Base-by-base conservation (phyloP, 2,113 vertebrate species). In the Chiloscyllium plagiosum region DNA sequence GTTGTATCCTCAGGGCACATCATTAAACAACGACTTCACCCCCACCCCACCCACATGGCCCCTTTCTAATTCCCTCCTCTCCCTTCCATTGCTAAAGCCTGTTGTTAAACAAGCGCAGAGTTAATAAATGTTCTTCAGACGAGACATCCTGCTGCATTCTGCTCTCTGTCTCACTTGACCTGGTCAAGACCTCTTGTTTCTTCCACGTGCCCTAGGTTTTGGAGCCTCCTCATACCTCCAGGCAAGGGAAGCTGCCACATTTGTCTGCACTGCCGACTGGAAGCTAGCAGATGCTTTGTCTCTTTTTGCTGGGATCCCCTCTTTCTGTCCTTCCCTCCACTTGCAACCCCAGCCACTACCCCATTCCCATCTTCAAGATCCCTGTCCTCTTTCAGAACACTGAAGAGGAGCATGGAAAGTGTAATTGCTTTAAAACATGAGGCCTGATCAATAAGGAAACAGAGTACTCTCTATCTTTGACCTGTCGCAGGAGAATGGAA, bases 141-240 rank as follows among this genome's bases (percentile, higher is more conserved):
- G 20, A 70, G 92, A 26, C 66, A 50, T 29, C 93, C 93, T 94
- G 66, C 93, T 70, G 93, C 8, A 37, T 72, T 29, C 93, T 94
- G 93, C 93, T 94, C 93, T 94, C 93, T 94, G 93, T 94, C 93
- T 94, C 93, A 94, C 93, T 94, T 94, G 93, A 94, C 93, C 93
- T 70, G 68, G 93, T 94, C 93, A 66, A 50, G 93, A 94, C 93
- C 93, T 94, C 93, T 72, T 94, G 93, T 94, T 37, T 94, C 92
- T 69, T 92, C 89, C 93, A 94, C 68, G 68, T 70, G 93, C 93
- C 93, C 93, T 94, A 37, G 37, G 33, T 92, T 65, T 92, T 33
- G 65, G 61, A 42, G n/a, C 56, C 33, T 17, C 0, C 33, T 56
- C 26, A n/a, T 37, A 65, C 78, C 89, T 66, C 89, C 89, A 37